Conservation (phyloP, 2,888 invertebrate genomes). For the Drosophila infuscata region DNA sequence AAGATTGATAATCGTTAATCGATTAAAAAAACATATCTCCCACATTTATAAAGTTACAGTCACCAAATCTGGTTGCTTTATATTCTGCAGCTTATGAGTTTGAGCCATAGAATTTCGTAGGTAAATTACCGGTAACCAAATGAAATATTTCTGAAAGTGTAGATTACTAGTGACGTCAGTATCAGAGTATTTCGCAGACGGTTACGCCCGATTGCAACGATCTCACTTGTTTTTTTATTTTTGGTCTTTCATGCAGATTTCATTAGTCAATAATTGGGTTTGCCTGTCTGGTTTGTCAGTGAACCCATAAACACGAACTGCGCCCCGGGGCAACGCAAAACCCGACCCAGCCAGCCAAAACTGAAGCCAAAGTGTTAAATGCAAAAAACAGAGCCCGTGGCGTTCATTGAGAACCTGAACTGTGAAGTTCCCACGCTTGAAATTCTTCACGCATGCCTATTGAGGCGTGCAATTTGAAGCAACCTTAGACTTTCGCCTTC, state of each 20-base stretch:
- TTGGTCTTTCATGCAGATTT: constrained; percentile 65
- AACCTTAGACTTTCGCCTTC: constrained; percentile 72
- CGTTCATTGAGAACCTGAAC: constrained; percentile 68
- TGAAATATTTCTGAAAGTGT: no score
- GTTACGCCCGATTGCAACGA: neutral
- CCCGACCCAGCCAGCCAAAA: constrained; percentile 28
- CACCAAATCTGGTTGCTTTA: neutral
- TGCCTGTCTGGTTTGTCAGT: constrained; percentile 76
- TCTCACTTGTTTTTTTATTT: constrained; percentile 10
- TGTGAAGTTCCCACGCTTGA: constrained; percentile 66
- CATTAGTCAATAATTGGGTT: constrained; percentile 81
- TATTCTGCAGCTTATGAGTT: neutral
- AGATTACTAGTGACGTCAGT: neutral
- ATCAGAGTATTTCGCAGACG: neutral
- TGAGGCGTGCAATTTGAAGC: constrained; percentile 46
- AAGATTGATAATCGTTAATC: neutral
- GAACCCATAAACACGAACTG: constrained; percentile 69
- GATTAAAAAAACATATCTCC: neutral
- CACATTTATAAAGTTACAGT: neutral
- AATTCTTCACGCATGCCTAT: constrained; percentile 73
- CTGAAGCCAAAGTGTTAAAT: constrained; percentile 30
- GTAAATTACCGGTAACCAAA: neutral
- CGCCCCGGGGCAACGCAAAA: constrained; percentile 56
- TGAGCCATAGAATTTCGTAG: neutral
- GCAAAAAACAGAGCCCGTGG: constrained; percentile 42